These are phyloP conservation scores for Caenorhabditis sp. DNA, from an alignment of 2,888 invertebrate genomes.

Conservation along the genomic window DNA sequence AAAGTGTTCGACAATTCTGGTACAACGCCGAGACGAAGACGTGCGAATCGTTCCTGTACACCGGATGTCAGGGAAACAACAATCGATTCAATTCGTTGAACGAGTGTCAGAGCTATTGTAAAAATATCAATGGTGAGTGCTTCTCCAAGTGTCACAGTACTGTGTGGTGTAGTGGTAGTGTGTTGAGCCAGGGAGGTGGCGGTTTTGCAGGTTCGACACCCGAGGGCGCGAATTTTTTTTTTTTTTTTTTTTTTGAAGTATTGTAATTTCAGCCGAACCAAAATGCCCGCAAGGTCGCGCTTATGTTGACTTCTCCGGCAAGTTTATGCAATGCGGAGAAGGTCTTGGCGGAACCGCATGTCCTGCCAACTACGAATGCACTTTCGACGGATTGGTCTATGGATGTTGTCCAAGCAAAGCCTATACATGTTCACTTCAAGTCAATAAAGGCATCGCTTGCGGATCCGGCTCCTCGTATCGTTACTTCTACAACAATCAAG, in stretches of 20 bases:
- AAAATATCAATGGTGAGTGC: conserved; percentile 50
- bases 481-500: conserved; percentile 53
- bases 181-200: not conserved
- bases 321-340: conserved; percentile 53
- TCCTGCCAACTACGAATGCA: conserved; percentile 59
- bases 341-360: conserved; percentile 46
- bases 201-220: too few relatives aligned
- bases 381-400: conserved; percentile 53
- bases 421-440: conserved; percentile 54
- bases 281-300: conserved; percentile 53
- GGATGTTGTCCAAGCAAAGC: conserved; percentile 62
- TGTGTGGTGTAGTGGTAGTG: not conserved
- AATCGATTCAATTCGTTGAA: conserved; percentile 56
- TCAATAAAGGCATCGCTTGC: conserved; percentile 53
- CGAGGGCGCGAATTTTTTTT: too few relatives aligned
- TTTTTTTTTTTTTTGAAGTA: too few relatives aligned
- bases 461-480: conserved; percentile 51
- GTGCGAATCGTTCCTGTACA: conserved; percentile 52
- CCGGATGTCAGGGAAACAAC: conserved; percentile 58
- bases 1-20: conserved; percentile 56
- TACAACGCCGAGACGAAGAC: conserved; percentile 53
- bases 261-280: conserved; percentile 52
- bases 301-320: conserved; percentile 51
- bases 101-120: conserved; percentile 57
- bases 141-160: not conserved